These are phyloP conservation scores for Girardinichthys multiradiatus DNA, from an alignment of 2,113 vertebrate genomes.

Conservation along the genomic window DNA sequence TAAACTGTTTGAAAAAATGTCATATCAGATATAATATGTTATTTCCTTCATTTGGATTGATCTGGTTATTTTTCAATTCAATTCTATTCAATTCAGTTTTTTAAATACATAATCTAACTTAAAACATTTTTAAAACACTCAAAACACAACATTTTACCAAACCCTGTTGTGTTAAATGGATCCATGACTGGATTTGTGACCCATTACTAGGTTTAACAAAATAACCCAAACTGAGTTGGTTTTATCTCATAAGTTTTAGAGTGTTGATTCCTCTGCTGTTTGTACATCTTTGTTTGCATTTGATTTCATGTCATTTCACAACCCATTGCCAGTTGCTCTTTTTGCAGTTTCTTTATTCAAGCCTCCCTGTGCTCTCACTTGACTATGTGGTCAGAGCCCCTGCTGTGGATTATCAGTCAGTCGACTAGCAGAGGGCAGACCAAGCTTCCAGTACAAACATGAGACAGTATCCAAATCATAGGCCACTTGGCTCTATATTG, in stretches of 20 bases:
- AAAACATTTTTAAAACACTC: no score
- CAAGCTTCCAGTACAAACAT: slow-evolving; percentile 69
- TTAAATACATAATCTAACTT: no score
- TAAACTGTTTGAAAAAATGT: no score
- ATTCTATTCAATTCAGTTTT: no score
- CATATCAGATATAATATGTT: no score
- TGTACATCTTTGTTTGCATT: not conserved
- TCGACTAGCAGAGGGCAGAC: slow-evolving; percentile 69
- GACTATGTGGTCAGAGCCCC: slow-evolving; percentile 50
- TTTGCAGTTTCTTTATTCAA: slow-evolving; percentile 23
- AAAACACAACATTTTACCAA: not conserved
- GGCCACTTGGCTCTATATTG: slow-evolving; percentile 45
- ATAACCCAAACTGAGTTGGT: not conserved
- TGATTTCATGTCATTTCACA: slow-evolving; percentile 1
- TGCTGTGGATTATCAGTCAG: slow-evolving; percentile 72
- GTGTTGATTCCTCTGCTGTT: slow-evolving; percentile 9
- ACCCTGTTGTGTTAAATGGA: not conserved
- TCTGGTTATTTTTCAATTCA: no score
- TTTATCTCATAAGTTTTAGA: not conserved
- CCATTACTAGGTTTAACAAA: not conserved
- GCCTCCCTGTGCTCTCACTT: slow-evolving; percentile 32
- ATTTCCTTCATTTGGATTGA: no score
- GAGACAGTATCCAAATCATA: slow-evolving; percentile 72
- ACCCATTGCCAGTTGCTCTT: not conserved
- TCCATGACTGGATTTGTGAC: not conserved